Evolutionary conservation across 2,888 invertebrate species (phyloP).

Genomic region (Folsomia candida): DNA sequence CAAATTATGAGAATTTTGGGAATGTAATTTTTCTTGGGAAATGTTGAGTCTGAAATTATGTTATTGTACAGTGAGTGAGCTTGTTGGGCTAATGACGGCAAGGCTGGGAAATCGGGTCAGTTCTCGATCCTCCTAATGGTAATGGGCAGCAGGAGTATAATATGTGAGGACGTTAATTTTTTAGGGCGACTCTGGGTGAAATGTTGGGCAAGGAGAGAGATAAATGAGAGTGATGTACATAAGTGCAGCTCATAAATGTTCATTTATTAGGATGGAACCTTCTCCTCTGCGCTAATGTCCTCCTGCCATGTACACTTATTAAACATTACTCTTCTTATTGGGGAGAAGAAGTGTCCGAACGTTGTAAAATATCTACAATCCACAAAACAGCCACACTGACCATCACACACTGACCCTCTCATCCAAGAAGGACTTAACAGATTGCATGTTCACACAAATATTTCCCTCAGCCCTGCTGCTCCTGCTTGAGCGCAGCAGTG

Average conservation of each 20-base stretch:
- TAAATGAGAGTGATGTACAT: constrained; percentile 21
- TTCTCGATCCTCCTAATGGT: not conserved
- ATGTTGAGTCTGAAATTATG: not conserved
- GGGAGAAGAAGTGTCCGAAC: not conserved
- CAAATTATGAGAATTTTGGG: not conserved
- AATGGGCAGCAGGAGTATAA: not conserved
- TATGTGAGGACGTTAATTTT: not conserved
- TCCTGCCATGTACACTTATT: not conserved
- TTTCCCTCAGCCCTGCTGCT: not conserved
- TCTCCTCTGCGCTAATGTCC: not conserved
- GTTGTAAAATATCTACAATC: not conserved
- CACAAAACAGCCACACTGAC: no score
- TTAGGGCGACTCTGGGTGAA: not conserved
- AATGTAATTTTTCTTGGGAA: not conserved
- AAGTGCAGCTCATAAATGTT: constrained; percentile 36
- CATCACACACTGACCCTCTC: constrained; percentile 13
- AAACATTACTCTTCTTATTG: not conserved
- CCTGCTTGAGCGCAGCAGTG: no score
- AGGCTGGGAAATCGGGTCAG: constrained; percentile 8
- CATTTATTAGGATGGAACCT: constrained; percentile 26
- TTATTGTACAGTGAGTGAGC: not conserved
- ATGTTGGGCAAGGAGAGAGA: constrained; percentile 13
- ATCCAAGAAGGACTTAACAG: no score
- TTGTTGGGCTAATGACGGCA: not conserved
- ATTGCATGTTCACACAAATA: constrained; percentile 5